A percentile compares a stretch with the other conserved stretches of the same genome.
phyloP scores from a whole-genome alignment of 2,113 vertebrate species.

The Megaceryle torquata region DNA sequence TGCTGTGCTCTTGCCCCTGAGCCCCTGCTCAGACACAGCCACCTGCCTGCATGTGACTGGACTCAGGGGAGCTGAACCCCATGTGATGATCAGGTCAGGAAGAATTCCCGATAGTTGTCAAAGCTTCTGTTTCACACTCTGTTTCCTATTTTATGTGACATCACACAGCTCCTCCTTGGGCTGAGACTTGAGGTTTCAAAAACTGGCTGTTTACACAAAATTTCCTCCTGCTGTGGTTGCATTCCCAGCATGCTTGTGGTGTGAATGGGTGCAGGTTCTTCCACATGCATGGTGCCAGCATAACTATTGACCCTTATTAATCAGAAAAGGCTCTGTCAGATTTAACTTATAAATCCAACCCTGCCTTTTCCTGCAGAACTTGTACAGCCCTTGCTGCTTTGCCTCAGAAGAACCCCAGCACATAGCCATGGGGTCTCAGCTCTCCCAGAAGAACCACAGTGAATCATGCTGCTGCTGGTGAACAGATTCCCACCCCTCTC shows the following conservation, averaged over 20 bases:
- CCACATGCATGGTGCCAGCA: fast-evolving
- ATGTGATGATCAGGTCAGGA: background rate
- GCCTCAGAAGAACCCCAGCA: background rate
- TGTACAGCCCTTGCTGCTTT: background rate
- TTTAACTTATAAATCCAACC: background rate
- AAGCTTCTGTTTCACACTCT: background rate
- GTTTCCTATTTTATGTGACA: background rate
- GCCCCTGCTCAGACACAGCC: background rate
- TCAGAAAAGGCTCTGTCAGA: background rate
- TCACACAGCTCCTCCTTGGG: background rate
- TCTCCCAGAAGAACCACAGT: background rate
- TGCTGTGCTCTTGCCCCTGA: fast-evolving
- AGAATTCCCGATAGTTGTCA: background rate
- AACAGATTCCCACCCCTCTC: background rate
- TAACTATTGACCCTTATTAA: background rate
- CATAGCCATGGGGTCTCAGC: background rate
- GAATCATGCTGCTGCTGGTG: background rate
- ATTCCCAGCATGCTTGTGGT: background rate
- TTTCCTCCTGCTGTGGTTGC: background rate
- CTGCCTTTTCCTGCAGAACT: background rate
- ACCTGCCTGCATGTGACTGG: background rate
- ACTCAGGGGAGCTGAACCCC: background rate
- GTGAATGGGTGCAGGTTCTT: background rate
- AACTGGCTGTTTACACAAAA: background rate
- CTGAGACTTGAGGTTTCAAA: background rate